Evolutionary conservation across 2,888 invertebrate genomes (phyloP), one percentile per base, ranked within the genome.

Genomic region (Notocelia uddmanniana): DNA sequence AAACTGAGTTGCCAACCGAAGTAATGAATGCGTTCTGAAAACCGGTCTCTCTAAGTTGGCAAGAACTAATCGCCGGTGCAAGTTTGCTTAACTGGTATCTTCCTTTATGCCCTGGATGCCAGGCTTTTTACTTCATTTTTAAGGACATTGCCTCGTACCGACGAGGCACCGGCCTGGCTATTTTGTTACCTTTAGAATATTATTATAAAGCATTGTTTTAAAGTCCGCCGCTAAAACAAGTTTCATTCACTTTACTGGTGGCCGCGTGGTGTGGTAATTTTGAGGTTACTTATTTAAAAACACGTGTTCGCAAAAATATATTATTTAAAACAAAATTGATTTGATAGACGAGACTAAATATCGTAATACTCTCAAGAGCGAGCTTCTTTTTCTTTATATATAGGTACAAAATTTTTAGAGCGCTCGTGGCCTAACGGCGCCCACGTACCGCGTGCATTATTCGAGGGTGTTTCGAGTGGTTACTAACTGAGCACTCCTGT

Each of bases 41-140:
- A 64, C 64, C 64, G 64, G 64, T 64, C 34, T 26, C 55, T 64
- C 64, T 64, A 63, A 63, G 37, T 64, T 64, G 26, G 64, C 64
- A 64, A 55, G 21, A 55, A 64, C 52, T 34, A 54, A 64, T 64
- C 60, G 60, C 18, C n/a, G 63, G 10, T 63, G 21, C 50, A 37
- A 21, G 63, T 64, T 64, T 34, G 63, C 63, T 37, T 50, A 50
- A 64, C 64, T 19, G 50, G 52, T 52, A 52, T 54, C 34, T 64
- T 31, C 63, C 63, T 63, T 64, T 64, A 54, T 54, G 37, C 18
- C 37, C 52, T 34, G n/a, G 31, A 31, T 48, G 23, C 55, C 54
- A 55, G 37, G 23, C 15, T 45, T 19, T 18, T 55, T 52, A 26
- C 15, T 66, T 66, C 57, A 57, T 55, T 66, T 26, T 57, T 55